phyloP scores from a whole-genome alignment of 2,797 vertebrate genomes.

The Loris lydekkerianus region DNA sequence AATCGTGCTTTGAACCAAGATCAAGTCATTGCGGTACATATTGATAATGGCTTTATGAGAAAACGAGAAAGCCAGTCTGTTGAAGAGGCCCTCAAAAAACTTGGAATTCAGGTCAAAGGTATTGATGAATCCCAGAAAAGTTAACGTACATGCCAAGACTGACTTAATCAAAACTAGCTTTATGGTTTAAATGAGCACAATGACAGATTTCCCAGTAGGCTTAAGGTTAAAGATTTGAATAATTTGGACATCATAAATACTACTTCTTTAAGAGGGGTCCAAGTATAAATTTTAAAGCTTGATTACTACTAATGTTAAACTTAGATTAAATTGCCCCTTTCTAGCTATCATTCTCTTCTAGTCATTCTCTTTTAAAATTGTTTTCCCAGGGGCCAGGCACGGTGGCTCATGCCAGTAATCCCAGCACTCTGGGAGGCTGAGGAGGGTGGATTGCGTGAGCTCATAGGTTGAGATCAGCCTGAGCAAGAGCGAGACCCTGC shows the following conservation, averaged over 20 bases:
- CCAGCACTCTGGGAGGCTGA: too few relatives aligned
- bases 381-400: neutral
- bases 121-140: constrained; percentile 16
- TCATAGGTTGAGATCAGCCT: too few relatives aligned
- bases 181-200: neutral
- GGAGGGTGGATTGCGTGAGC: too few relatives aligned
- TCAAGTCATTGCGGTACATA: constrained; percentile 98
- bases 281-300: constrained; percentile 30
- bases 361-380: neutral
- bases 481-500: too few relatives aligned
- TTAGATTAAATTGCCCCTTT: constrained; percentile 16
- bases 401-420: neutral
- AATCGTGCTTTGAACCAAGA: constrained; percentile 97
- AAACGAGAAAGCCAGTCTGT: constrained; percentile 98
- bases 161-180: constrained; percentile 20
- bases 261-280: neutral
- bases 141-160: neutral
- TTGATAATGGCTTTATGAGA: constrained; percentile 99
- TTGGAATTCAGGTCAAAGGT: constrained; percentile 99
- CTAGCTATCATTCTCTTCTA: neutral
- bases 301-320: neutral
- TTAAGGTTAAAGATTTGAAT: constrained; percentile 8
- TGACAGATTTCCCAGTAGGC: constrained; percentile 1
- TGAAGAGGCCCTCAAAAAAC: constrained; percentile 97
- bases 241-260: constrained; percentile 24